Percentiles rank a stretch among this genome's conserved stretches.
phyloP scores from a whole-genome alignment of 2,113 vertebrate species.

The Neoarius graeffei region DNA sequence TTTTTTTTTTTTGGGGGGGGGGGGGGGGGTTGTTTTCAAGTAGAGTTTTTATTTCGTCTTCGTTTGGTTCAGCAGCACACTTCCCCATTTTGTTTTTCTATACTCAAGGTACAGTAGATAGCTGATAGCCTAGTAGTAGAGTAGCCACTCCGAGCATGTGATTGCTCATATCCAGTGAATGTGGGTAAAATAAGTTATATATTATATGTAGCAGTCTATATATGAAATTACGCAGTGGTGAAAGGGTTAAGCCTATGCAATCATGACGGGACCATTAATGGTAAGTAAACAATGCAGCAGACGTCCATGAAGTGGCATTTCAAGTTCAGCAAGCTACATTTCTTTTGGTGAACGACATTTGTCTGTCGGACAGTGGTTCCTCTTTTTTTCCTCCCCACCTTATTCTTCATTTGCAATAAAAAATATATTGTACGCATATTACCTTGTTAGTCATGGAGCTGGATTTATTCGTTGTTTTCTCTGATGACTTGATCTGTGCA shows the following conservation, averaged over 20 bases:
- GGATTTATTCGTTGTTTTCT: not conserved
- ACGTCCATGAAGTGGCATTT: not conserved
- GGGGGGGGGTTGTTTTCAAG: too few relatives aligned
- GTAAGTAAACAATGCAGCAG: not conserved
- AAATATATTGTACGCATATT: not conserved
- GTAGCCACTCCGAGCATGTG: too few relatives aligned
- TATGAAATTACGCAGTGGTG: too few relatives aligned
- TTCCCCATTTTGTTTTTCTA: too few relatives aligned
- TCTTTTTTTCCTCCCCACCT: not conserved
- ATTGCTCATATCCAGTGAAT: too few relatives aligned
- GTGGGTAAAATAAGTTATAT: too few relatives aligned
- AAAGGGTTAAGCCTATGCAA: not conserved
- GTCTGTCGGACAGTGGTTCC: not conserved
- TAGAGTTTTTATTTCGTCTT: too few relatives aligned
- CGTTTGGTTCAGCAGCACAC: too few relatives aligned
- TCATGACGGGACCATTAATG: not conserved
- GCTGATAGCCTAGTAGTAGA: too few relatives aligned
- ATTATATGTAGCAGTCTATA: too few relatives aligned
- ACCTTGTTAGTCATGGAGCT: not conserved
- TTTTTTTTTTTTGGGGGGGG: too few relatives aligned
- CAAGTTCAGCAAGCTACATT: not conserved
- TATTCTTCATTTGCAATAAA: not conserved
- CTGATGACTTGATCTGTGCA: not conserved
- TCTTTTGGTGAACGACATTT: not conserved
- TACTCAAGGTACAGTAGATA: too few relatives aligned